Base-by-base conservation (phyloP, 1,140 invertebrate species). In the Dolichoris vasculosae region DNA sequence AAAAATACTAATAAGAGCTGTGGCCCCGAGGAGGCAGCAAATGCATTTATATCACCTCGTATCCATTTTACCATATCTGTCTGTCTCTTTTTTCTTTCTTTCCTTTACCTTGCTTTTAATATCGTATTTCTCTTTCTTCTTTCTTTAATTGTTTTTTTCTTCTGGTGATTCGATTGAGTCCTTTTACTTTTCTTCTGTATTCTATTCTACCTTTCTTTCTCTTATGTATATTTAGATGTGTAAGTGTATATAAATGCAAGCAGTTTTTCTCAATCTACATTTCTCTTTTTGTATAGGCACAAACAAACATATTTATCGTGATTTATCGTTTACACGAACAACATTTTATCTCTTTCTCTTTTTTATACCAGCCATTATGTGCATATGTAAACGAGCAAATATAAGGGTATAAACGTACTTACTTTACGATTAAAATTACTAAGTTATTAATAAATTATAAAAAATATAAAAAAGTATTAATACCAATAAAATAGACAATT, bases 291-390 rank as follows among this genome's bases (percentile, higher is more conserved):
- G 90, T 91, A 91, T 92, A 92, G 91, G 90, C 87, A 84, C 87
- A 48, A 86, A 89, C 91, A 92, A 92, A 92, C 89, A 90, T 93
- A 92, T 92, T 93, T 92, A 91, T 92, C 91, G 90, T 93, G 92
- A 93, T 93, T 93, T 92, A 93, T 92, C 88, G 91, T 93, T 92
- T 92, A 93, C 91, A 92, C 90, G 90, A 89, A 89, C n/a, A n/a
- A n/a, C n/a, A n/a, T 86, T 86, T 88, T 85, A 87, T 89, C 86
- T 89, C 84, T 85, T 63, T 38, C 78, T 77, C 40, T 67, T 23
- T 78, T 75, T 88, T 86, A 11, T 38, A 8, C 43, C n/a, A 51
- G 30, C 38, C 30, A n/a, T 20, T 71, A 30, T 76, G 20, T 46
- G 59, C 17, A 43, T 77, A 43, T 80, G 17, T 81, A 67, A 76